Evolutionary conservation across 2,797 vertebrate species (phyloP).

Genomic region (Trichosurus vulpecula): DNA sequence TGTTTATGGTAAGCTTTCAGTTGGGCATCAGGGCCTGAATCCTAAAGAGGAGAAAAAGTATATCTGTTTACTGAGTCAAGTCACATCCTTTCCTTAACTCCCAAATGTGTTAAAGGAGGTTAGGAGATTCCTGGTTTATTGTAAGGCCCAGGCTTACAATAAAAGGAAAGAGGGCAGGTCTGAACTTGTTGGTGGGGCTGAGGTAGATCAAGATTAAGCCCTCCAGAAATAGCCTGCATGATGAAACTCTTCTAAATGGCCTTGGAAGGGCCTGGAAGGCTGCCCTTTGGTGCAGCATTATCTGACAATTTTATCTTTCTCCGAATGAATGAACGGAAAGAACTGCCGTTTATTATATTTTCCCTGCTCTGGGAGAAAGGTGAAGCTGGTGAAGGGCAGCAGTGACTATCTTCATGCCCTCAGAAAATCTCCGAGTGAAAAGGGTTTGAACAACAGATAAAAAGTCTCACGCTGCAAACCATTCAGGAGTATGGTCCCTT

Average conservation of each 20-base stretch:
- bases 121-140: conserved; percentile 37
- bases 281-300: background rate
- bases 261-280: conserved; percentile 37
- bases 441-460: conserved; percentile 45
- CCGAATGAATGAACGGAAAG: conserved; percentile 41
- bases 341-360: conserved; percentile 25
- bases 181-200: conserved; percentile 44
- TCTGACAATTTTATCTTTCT: conserved; percentile 56
- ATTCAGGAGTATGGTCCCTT: conserved; percentile 19
- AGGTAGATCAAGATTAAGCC: conserved; percentile 35
- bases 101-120: background rate
- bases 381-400: conserved; percentile 38
- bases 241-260: conserved; percentile 26
- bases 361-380: conserved; percentile 10
- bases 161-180: conserved; percentile 26
- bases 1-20: conserved; percentile 64
- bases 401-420: conserved; percentile 12
- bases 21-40: conserved; percentile 63
- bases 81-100: background rate
- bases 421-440: conserved; percentile 6
- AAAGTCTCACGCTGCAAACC: conserved; percentile 39
- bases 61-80: background rate
- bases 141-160: conserved; percentile 30
- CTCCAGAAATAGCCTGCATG: background rate
- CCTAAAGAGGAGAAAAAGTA: background rate